phyloP scores from a whole-genome alignment of 1,140 invertebrate genomes.

The Saccostrea glomerata region DNA sequence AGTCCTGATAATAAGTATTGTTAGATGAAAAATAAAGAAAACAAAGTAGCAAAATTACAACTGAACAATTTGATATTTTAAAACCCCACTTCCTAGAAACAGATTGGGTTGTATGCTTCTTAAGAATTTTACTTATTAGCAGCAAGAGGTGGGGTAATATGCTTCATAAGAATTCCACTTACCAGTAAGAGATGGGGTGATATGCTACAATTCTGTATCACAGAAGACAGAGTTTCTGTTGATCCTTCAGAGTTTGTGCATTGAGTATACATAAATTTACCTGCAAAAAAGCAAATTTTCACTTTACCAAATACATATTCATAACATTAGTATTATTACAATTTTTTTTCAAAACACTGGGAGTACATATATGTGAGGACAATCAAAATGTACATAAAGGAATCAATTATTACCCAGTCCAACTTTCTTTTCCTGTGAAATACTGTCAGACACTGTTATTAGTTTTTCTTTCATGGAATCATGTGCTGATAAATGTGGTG shows the following conservation, averaged over 20 bases:
- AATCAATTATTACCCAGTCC: constrained; percentile 63
- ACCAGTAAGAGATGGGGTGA: constrained; percentile 75
- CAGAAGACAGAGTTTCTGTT: constrained; percentile 61
- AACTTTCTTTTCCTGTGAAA: constrained; percentile 68
- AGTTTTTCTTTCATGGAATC: constrained; percentile 51
- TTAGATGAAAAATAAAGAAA: constrained; percentile 10
- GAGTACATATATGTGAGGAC: background rate
- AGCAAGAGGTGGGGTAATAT: background rate
- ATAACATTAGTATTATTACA: background rate
- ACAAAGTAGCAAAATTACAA: background rate
- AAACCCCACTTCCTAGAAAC: background rate
- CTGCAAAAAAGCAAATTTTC: constrained; percentile 52
- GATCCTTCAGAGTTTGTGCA: constrained; percentile 61
- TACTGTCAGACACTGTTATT: constrained; percentile 63
- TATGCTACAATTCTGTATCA: constrained; percentile 72
- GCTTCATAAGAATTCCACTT: constrained; percentile 46
- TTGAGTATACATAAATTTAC: constrained; percentile 67
- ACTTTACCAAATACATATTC: background rate
- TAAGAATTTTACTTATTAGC: too few species aligned
- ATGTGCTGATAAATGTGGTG: constrained; percentile 59
- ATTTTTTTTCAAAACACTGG: background rate
- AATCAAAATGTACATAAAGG: background rate
- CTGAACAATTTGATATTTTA: background rate
- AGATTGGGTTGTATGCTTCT: too few species aligned
- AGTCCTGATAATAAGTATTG: constrained; percentile 57